Percentiles rank a stretch among this genome's conserved stretches.
These are phyloP conservation scores for Heliothis subflexa DNA, from an alignment of 1,140 invertebrate species.

Conservation along the genomic window DNA sequence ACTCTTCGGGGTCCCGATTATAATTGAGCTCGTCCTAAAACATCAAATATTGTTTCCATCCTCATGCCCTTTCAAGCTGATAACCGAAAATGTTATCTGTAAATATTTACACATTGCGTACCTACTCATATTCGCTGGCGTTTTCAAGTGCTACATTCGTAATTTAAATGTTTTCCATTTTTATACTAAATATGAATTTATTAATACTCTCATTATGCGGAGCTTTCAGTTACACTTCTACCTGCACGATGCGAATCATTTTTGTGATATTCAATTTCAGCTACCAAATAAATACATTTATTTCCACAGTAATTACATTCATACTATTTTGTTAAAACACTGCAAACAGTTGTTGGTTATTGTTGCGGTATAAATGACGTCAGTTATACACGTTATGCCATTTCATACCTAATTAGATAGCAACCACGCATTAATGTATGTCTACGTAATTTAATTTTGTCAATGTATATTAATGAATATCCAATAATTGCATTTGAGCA, in stretches of 20 bases:
- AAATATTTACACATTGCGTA: constrained; percentile 38
- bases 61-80: constrained; percentile 14
- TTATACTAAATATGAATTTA: neutral
- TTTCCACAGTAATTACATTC: too few species aligned
- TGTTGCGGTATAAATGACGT: constrained; percentile 3
- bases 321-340: neutral
- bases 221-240: too few species aligned
- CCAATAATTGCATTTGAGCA: neutral
- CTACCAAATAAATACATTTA: too few species aligned
- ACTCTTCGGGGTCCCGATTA: constrained; percentile 51
- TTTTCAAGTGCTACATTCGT: neutral
- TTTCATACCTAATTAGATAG: constrained; percentile 16
- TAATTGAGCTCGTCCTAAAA: constrained; percentile 58
- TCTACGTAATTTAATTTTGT: constrained; percentile 7
- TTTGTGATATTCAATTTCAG: neutral
- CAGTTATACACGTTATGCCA: constrained; percentile 8
- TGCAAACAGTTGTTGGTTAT: constrained; percentile 2
- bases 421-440: constrained; percentile 6
- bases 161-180: constrained; percentile 4
- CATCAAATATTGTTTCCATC: constrained; percentile 54
- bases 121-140: neutral
- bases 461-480: constrained; percentile 13
- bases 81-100: constrained; percentile 14
- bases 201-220: too few species aligned
- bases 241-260: too few species aligned